Conservation (phyloP, 2,888 invertebrate genomes). For the Polydrusus cervinus region DNA sequence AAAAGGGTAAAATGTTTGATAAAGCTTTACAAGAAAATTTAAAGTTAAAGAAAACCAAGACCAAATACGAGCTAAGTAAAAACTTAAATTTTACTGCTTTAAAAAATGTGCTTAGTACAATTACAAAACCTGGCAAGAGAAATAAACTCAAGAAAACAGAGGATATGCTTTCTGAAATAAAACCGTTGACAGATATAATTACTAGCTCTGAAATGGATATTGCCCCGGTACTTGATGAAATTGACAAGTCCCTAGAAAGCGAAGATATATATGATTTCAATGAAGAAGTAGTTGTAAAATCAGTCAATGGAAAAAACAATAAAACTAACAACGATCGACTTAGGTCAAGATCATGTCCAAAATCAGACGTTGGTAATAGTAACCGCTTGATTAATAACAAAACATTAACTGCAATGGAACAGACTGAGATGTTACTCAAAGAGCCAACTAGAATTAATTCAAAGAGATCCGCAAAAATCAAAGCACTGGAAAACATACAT, state of each 20-base stretch:
- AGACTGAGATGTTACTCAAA: neutral
- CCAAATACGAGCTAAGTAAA: neutral
- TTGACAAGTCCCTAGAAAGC: conserved; percentile 54
- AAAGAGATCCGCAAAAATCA: conserved; percentile 60
- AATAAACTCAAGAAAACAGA: conserved; percentile 8
- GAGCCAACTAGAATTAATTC: conserved; percentile 43
- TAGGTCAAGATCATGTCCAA: conserved; percentile 26
- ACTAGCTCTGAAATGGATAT: conserved; percentile 55
- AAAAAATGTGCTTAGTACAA: conserved; percentile 30
- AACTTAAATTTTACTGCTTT: conserved; percentile 18
- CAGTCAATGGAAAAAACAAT: neutral
- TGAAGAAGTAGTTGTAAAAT: conserved; percentile 32
- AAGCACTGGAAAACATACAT: conserved; percentile 62
- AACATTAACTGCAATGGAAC: neutral
- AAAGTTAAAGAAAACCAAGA: conserved; percentile 2
- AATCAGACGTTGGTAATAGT: neutral
- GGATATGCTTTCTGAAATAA: conserved; percentile 42
- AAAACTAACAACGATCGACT: conserved; percentile 14
- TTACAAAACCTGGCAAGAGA: conserved; percentile 25
- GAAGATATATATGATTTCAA: conserved; percentile 54
- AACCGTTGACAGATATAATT: conserved; percentile 51
- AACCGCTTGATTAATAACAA: neutral
- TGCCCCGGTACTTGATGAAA: conserved; percentile 55
- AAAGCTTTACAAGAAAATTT: conserved; percentile 4
- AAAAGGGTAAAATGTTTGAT: conserved; percentile 19